phyloP scores from a whole-genome alignment of 37 sponge, comb jelly and placozoan species.

The Cliona cf. orientalis region DNA sequence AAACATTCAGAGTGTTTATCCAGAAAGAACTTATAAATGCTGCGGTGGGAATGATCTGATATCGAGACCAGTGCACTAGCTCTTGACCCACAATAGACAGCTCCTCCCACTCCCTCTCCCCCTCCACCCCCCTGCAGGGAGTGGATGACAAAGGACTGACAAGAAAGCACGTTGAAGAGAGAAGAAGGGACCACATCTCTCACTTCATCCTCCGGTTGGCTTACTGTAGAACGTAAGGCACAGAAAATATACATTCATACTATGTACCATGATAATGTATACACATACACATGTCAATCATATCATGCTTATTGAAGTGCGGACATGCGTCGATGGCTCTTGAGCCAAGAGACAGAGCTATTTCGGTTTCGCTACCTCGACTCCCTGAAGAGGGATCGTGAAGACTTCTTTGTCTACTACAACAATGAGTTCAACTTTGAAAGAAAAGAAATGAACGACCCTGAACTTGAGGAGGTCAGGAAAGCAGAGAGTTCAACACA shows the following conservation, averaged over 20 bases:
- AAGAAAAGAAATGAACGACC: background rate
- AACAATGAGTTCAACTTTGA: conserved; percentile 58
- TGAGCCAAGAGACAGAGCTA: conserved; percentile 75
- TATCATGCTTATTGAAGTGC: too few relatives aligned
- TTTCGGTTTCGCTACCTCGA: conserved; percentile 17
- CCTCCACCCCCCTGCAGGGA: too few relatives aligned
- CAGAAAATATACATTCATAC: background rate
- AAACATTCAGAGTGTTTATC: too few relatives aligned
- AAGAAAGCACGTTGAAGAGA: conserved; percentile 38
- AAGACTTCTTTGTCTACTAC: conserved; percentile 30
- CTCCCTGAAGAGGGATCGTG: background rate
- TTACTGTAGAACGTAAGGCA: conserved; percentile 83
- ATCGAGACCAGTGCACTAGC: too few relatives aligned
- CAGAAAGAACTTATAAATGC: too few relatives aligned
- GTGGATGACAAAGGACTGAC: conserved; percentile 9
- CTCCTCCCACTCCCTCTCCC: too few relatives aligned
- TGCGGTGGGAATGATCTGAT: too few relatives aligned
- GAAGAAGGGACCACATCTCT: conserved; percentile 88
- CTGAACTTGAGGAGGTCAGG: background rate
- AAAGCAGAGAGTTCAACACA: background rate
- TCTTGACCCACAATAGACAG: too few relatives aligned
- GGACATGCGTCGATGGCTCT: conserved; percentile 83
- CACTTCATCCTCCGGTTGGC: conserved; percentile 96
- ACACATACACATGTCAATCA: too few relatives aligned
- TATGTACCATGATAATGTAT: too few relatives aligned